Percentiles rank a stretch among this genome's conserved stretches.
phyloP scores from a whole-genome alignment of 2,113 vertebrate species.

The Clarias gariepinus region DNA sequence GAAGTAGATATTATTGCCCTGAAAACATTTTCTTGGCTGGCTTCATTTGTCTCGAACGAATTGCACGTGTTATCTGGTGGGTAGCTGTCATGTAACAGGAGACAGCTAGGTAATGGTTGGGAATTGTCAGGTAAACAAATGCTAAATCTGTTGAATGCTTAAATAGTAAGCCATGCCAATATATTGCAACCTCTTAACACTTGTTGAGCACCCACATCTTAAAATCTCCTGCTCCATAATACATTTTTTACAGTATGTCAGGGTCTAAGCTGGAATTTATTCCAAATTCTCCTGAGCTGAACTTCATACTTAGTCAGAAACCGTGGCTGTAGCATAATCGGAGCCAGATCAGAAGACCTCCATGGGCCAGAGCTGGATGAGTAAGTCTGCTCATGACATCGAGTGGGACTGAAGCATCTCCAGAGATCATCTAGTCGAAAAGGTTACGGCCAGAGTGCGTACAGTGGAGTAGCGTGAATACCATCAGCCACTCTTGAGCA shows the following conservation, averaged over 20 bases:
- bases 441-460: conserved; percentile 28
- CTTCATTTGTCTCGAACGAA: not conserved
- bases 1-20: not conserved
- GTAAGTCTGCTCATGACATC: not conserved
- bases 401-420: conserved; percentile 26
- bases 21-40: too few relatives aligned
- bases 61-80: not conserved
- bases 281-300: not conserved
- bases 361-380: conserved; percentile 3
- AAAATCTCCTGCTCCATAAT: not conserved
- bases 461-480: conserved; percentile 11
- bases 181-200: not conserved
- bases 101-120: not conserved
- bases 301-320: not conserved
- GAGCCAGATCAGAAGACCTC: conserved; percentile 2
- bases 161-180: not conserved
- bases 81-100: not conserved
- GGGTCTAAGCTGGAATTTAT: not conserved
- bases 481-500: conserved; percentile 33
- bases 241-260: not conserved
- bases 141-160: not conserved
- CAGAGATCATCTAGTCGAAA: conserved; percentile 12
- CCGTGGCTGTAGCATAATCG: not conserved
- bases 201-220: conserved; percentile 1
- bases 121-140: not conserved